phyloP scores from a whole-genome alignment of 2,113 vertebrate species.

The Chamaetylas fuelleborni region DNA sequence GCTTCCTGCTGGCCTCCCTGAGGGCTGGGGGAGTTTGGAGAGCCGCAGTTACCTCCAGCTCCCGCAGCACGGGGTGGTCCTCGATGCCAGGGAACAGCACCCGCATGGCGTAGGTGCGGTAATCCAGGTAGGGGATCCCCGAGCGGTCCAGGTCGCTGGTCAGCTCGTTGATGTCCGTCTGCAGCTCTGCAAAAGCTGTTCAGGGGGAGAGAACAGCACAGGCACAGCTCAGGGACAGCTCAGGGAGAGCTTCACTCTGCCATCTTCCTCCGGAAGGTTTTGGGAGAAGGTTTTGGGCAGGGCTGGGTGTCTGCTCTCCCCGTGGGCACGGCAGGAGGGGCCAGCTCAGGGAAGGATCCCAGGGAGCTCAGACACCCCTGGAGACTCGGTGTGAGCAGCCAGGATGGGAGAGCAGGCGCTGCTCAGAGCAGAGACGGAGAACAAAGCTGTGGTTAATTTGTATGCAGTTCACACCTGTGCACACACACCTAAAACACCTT shows the following conservation, averaged over 20 bases:
- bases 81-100: slow-evolving; percentile 98
- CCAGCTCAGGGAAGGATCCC: rapidly evolving
- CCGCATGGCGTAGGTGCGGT: slow-evolving; percentile 94
- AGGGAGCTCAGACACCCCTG: background rate
- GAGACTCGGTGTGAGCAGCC: background rate
- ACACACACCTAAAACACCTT: slow-evolving; percentile 16
- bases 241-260: background rate
- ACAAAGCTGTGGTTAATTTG: slow-evolving; percentile 49
- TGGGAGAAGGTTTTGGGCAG: background rate
- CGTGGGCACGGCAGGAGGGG: background rate
- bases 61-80: slow-evolving; percentile 94
- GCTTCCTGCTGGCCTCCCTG: background rate
- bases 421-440: background rate
- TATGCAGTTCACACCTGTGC: slow-evolving; percentile 52
- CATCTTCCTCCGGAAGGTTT: background rate
- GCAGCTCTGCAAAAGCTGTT: slow-evolving; percentile 94
- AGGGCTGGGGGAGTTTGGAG: background rate
- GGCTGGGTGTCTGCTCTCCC: background rate
- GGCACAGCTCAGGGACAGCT: background rate
- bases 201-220: background rate
- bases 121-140: slow-evolving; percentile 95
- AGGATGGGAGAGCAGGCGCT: background rate
- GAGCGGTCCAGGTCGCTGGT: slow-evolving; percentile 96
- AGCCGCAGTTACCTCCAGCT: slow-evolving; percentile 84
- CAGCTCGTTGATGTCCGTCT: slow-evolving; percentile 97